Base-by-base conservation (phyloP, 1,140 invertebrate genomes). In the Coelopa frigida region DNA sequence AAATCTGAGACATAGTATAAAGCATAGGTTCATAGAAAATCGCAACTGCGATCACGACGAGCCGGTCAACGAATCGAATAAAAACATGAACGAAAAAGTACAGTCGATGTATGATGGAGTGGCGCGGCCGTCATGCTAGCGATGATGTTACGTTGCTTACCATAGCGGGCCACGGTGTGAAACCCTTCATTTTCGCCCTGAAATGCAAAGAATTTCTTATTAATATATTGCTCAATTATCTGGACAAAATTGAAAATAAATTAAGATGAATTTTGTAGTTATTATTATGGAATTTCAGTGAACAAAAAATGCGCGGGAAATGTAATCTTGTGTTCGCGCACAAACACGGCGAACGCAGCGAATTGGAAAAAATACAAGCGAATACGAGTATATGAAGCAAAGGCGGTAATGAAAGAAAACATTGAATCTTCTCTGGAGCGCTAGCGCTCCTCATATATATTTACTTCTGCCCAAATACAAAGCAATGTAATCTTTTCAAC, bases 161-260 rank as follows among this genome's bases (percentile, higher is more conserved):
- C 80, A 86, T 85, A 71, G 85, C 89, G 32, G 90, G 89, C 90
- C 90, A 94, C 49, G 88, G 86, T 48, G 87, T 86, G 74, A 89
- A 94, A 60, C 89, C 87, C 77, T 92, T 93, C 89, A 93, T 93
- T 79, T 92, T 92, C 17, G 89, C 89, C 89, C 89, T 92, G 77
- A 63, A 86, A 86, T 38, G 59, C 54, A 56, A 54, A 33, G 4
- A 44, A 32, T 36, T 14, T 7, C 18, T 8, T 8, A 36, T 14
- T 36, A 8, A 36, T 14, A 7, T 8, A 8, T 36, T 36, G n/a
- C n/a, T n/a, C n/a, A n/a, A n/a, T 36, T 36, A 36, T 36, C 18
- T 36, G 6, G 18, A 36, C 6, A 14, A 14, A 36, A 8, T 8
- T 36, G 6, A 14, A 14, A 8, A 12, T 14, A 36, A 7, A 8